Conservation (phyloP, 2,888 invertebrate species). For the Ochropleura leucogaster region DNA sequence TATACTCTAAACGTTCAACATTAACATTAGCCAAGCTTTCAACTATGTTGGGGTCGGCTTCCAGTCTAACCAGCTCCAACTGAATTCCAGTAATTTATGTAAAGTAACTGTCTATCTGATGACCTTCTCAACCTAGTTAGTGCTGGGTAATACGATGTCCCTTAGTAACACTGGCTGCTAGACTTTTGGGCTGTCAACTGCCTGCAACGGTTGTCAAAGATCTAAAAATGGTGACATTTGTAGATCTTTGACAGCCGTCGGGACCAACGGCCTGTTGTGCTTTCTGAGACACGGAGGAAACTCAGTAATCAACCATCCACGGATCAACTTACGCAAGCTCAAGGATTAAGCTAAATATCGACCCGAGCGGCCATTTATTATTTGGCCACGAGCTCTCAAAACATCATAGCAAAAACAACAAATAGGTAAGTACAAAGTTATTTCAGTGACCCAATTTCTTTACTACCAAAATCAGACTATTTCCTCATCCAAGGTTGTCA, state of each 20-base stretch:
- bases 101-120: neutral
- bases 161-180: too few relatives aligned
- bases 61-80: neutral
- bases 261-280: too few relatives aligned
- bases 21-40: neutral
- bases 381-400: too few relatives aligned
- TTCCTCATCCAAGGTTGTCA: conserved; percentile 16
- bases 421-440: neutral
- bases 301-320: too few relatives aligned
- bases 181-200: too few relatives aligned
- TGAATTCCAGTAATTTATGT: neutral
- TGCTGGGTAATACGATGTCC: neutral
- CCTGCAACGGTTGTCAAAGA: too few relatives aligned
- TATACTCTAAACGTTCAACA: neutral
- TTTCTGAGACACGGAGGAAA: too few relatives aligned
- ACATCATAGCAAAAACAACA: neutral
- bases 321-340: too few relatives aligned
- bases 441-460: neutral
- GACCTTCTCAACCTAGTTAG: neutral
- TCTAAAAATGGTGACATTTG: too few relatives aligned
- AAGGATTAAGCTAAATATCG: too few relatives aligned
- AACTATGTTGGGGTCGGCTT: neutral
- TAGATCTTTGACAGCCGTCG: too few relatives aligned
- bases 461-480: conserved; percentile 25
- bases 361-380: too few relatives aligned